Conservation (phyloP, 2,113 vertebrate genomes). For the Tragelaphus strepsiceros region DNA sequence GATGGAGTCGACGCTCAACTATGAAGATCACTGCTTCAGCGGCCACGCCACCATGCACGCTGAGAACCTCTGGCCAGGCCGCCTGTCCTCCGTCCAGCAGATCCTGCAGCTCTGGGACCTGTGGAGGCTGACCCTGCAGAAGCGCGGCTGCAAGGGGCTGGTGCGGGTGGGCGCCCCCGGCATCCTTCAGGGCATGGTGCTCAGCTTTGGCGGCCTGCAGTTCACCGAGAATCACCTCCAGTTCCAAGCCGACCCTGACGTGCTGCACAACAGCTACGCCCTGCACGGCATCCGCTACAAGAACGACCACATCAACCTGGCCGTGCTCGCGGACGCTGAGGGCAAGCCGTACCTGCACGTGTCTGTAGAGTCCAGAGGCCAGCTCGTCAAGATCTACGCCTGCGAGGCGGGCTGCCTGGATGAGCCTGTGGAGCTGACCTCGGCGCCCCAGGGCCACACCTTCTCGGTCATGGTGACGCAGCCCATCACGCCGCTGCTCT, state of each 20-base stretch:
- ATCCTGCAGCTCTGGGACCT: constrained; percentile 93
- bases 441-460: constrained; percentile 87
- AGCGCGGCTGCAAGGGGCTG: constrained; percentile 93
- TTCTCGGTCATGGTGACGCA: constrained; percentile 97
- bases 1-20: constrained; percentile 91
- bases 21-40: constrained; percentile 97
- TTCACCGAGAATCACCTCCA: constrained; percentile 99
- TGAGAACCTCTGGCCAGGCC: constrained; percentile 93
- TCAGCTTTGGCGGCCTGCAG: constrained; percentile 97
- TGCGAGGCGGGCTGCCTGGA: constrained; percentile 96
- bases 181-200: constrained; percentile 94
- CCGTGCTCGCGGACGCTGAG: constrained; percentile 88
- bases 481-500: constrained; percentile 94
- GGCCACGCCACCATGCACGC: constrained; percentile 98
- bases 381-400: constrained; percentile 90
- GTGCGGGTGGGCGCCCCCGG: constrained; percentile 91
- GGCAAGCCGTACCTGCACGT: constrained; percentile 94
- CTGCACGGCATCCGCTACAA: constrained; percentile 95
- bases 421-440: constrained; percentile 94
- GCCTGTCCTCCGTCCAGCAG: constrained; percentile 83
- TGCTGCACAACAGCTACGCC: constrained; percentile 97
- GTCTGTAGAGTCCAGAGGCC: constrained; percentile 91
- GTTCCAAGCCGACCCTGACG: constrained; percentile 95
- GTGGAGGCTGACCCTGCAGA: constrained; percentile 95
- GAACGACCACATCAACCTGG: constrained; percentile 91